Evolutionary conservation across 23 tunicate genomes (phyloP), one percentile per base, ranked within the genome.

Genomic region (Diplosoma virens): DNA sequence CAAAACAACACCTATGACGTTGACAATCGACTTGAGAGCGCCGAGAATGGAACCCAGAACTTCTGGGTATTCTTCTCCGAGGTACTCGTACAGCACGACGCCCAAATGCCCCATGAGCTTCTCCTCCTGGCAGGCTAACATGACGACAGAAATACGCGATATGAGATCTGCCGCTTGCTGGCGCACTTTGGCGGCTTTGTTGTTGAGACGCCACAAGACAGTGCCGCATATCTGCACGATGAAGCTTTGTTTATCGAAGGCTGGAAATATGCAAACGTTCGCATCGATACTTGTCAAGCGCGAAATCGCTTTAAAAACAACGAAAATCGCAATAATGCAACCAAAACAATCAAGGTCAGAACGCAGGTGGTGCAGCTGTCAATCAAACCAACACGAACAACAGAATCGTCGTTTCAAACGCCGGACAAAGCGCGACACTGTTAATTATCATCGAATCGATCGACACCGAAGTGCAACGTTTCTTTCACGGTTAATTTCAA

Each of bases 111-210:
- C 93, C 99, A 95, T 95, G 20, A 95, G 78, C 66, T 95, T 95
- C 65, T 95, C 99, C 46, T 95, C 99, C 69, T 95, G 96, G 37
- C 99, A 95, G 14, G 96, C 87, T 79, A 87, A 67, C 99, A 95
- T 95, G 35, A 95, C 99, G 20, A 83, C 87, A 1, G 99, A 92
- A 28, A 95, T 89, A 14, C 95, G 86, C 1, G 99, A 84, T 37
- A 95, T 95, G 0, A 95, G 83, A 85, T 95, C 99, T 18, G 99
- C 99, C 6, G 99, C 99, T 77, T 95, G 99, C 81, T 95, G 99
- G 11, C 99, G 90, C 1, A 95, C 99, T 37, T 95, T 95, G 9
- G 99, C 99, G 0, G 99, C 73, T 81, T 95, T 95, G 93, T 95
- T 95, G 82, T 95, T 95, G 59, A 95, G 76, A 6, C 99, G 83